phyloP scores from a whole-genome alignment of 2,797 vertebrate genomes.

The Mastacembelus armatus region DNA sequence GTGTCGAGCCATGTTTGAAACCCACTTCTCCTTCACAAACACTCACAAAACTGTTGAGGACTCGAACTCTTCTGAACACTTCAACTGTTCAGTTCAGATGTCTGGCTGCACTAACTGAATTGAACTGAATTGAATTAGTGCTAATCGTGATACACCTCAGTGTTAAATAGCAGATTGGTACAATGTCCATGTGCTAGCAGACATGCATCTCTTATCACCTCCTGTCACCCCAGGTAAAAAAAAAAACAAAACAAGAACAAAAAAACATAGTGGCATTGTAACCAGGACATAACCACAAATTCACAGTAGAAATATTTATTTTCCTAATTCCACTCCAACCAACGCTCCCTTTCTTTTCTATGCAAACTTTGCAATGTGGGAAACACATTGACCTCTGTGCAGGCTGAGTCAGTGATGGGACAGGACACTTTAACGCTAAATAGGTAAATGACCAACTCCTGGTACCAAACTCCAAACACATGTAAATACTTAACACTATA shows the following conservation, averaged over 20 bases:
- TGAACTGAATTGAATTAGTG: neutral
- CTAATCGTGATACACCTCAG: constrained; percentile 1
- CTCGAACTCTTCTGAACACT: constrained; percentile 3
- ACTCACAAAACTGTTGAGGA: neutral
- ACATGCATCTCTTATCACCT: constrained; percentile 39
- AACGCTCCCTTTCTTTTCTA: constrained; percentile 83
- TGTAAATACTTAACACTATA: constrained; percentile 95
- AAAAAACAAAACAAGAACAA: neutral
- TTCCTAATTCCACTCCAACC: constrained; percentile 42
- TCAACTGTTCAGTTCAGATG: constrained; percentile 5
- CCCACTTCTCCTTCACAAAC: constrained; percentile 8
- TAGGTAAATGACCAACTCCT: constrained; percentile 71
- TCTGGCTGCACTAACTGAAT: constrained; percentile 35
- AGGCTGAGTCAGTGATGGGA: constrained; percentile 73
- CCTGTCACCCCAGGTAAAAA: constrained; percentile 29
- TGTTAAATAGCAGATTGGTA: constrained; percentile 30
- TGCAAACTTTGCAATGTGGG: constrained; percentile 82
- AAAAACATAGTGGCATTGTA: neutral
- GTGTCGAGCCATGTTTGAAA: constrained; percentile 20
- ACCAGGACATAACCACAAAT: neutral
- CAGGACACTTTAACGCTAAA: constrained; percentile 77
- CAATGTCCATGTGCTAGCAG: constrained; percentile 24
- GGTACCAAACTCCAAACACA: constrained; percentile 85
- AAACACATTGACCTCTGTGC: constrained; percentile 74
- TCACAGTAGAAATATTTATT: constrained; percentile 20